Percentiles rank a stretch among this genome's conserved stretches.
Evolutionary conservation across 1,140 invertebrate genomes (phyloP).

Genomic region (Polypedilum pembai): DNA sequence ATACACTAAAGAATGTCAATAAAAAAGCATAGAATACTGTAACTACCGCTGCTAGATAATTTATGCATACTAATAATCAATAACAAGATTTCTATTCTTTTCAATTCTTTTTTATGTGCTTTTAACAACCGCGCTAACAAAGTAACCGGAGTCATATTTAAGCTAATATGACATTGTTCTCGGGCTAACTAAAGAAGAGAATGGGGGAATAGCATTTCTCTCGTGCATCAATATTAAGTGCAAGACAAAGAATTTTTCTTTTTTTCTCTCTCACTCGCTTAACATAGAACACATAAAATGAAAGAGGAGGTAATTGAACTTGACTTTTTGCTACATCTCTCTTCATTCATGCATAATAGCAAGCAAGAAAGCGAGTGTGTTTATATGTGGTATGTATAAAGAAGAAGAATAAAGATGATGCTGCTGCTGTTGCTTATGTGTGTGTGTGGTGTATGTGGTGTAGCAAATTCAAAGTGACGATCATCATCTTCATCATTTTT

Average conservation of each 20-base stretch:
- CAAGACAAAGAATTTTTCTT: no score
- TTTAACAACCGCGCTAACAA: background rate
- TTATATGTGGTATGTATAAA: no score
- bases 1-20: background rate
- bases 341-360: background rate
- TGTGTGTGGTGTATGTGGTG: constrained; percentile 3
- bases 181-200: background rate
- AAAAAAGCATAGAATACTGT: no score
- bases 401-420: background rate
- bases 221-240: no score
- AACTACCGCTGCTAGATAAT: background rate
- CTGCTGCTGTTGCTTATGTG: background rate
- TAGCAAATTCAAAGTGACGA: background rate
- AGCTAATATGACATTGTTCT: background rate
- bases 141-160: background rate
- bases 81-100: constrained; percentile 2
- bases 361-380: background rate
- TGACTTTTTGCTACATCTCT: background rate
- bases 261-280: no score
- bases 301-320: background rate
- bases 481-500: background rate
- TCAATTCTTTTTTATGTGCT: background rate
- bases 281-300: no score
- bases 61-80: constrained; percentile 4
- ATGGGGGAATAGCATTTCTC: no score